Percentiles rank a stretch among this genome's conserved stretches.
Evolutionary conservation across 1,140 invertebrate species (phyloP).

Genomic region (Hylaeus anthracinus): DNA sequence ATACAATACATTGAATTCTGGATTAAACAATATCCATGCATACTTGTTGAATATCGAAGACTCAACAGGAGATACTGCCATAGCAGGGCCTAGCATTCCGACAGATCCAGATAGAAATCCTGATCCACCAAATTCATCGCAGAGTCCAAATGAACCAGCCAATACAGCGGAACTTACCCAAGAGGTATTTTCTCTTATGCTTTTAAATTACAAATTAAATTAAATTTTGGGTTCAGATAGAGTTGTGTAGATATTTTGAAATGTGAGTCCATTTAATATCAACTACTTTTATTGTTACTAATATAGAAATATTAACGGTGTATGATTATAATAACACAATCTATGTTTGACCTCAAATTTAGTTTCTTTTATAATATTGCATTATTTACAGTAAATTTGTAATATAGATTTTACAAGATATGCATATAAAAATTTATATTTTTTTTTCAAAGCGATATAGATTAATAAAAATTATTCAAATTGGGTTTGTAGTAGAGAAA

Average conservation of each 20-base stretch:
- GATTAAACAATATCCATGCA: constrained; percentile 79
- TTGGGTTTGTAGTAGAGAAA: background rate
- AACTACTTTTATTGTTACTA: background rate
- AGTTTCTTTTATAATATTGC: background rate
- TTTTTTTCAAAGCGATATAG: background rate
- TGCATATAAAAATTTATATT: background rate
- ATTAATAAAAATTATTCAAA: background rate
- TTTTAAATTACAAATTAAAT: background rate
- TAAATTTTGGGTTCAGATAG: constrained; percentile 12
- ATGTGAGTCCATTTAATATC: background rate
- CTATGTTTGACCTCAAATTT: background rate
- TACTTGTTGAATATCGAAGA: constrained; percentile 81
- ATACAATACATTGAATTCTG: constrained; percentile 80
- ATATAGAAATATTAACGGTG: too few relatives aligned
- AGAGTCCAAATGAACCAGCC: constrained; percentile 54
- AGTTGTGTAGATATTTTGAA: background rate
- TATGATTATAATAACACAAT: too few relatives aligned
- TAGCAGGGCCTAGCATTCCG: constrained; percentile 66
- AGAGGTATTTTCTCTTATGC: constrained; percentile 75
- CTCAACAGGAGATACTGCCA: constrained; percentile 55
- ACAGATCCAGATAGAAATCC: constrained; percentile 63
- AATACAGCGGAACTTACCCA: constrained; percentile 78
- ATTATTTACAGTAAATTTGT: background rate
- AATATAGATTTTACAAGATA: background rate
- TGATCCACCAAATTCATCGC: constrained; percentile 58